Evolutionary conservation across 2,888 invertebrate genomes (phyloP).

Genomic region (Nezara viridula): DNA sequence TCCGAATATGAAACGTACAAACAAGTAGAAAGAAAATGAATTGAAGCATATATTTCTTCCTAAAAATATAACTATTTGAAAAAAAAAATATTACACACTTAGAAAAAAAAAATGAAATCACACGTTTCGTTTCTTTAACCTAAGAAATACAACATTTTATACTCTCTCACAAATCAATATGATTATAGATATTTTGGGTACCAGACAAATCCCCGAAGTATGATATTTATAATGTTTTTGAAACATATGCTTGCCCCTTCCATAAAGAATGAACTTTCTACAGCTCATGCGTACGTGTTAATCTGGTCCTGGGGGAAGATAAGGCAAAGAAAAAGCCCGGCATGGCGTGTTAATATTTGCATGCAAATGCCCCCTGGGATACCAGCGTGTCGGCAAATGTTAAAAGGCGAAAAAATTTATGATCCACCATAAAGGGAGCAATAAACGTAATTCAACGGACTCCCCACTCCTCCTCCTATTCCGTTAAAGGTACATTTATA

Average conservation of each 20-base stretch:
- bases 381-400: slow-evolving; percentile 34
- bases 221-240: background rate
- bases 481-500: slow-evolving; percentile 28
- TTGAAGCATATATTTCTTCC: too few species aligned
- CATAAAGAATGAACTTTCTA: background rate
- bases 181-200: too few species aligned
- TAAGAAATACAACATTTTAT: too few species aligned
- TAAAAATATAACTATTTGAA: too few species aligned
- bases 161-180: too few species aligned
- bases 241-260: background rate
- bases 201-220: too few species aligned
- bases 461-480: background rate
- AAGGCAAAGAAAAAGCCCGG: background rate
- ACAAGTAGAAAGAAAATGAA: too few species aligned
- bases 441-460: slow-evolving; percentile 22
- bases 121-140: too few species aligned
- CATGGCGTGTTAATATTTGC: slow-evolving; percentile 38
- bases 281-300: slow-evolving; percentile 21
- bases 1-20: too few species aligned
- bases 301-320: background rate
- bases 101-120: too few species aligned
- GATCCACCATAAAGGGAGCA: slow-evolving; percentile 30
- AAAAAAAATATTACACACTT: too few species aligned
- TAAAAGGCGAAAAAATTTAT: slow-evolving; percentile 43
- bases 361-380: slow-evolving; percentile 30